These are phyloP conservation scores for Torymus tubicola DNA, from an alignment of 2,888 invertebrate species.

Conservation along the genomic window DNA sequence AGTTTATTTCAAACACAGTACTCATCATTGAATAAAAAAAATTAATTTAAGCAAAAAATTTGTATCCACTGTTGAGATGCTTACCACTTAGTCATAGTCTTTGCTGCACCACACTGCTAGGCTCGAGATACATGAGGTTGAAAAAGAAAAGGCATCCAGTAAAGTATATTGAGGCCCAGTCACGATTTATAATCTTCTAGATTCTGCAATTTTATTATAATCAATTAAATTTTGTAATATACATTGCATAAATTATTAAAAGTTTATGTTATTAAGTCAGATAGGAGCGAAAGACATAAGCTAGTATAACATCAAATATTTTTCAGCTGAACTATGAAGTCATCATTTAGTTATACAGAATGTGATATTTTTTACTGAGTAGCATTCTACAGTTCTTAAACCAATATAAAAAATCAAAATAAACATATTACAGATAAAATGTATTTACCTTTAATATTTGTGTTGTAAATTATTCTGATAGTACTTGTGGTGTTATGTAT, in stretches of 20 bases:
- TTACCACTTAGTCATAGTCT: too few species aligned
- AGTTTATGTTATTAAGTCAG: constrained; percentile 36
- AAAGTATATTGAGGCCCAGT: too few species aligned
- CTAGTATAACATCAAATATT: constrained; percentile 43
- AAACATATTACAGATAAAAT: not conserved
- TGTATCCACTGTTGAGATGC: too few species aligned
- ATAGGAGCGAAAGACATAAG: constrained; percentile 56
- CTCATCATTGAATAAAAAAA: constrained; percentile 52
- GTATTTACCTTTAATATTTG: too few species aligned
- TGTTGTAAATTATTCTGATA: too few species aligned
- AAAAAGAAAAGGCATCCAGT: too few species aligned
- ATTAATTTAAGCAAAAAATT: constrained; percentile 92
- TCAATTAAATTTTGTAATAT: constrained; percentile 7
- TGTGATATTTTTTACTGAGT: not conserved
- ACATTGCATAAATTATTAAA: not conserved
- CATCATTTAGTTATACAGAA: constrained; percentile 33
- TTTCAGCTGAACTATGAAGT: constrained; percentile 57
- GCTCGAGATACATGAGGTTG: too few species aligned
- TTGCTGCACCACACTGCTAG: too few species aligned
- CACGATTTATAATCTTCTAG: too few species aligned
- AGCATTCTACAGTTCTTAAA: not conserved
- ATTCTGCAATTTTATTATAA: too few species aligned
- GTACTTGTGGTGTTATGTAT: too few species aligned
- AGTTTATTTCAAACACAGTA: constrained; percentile 62
- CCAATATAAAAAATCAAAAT: not conserved